Conservation (phyloP, 1,140 invertebrate species). For the Drosophila rufa region DNA sequence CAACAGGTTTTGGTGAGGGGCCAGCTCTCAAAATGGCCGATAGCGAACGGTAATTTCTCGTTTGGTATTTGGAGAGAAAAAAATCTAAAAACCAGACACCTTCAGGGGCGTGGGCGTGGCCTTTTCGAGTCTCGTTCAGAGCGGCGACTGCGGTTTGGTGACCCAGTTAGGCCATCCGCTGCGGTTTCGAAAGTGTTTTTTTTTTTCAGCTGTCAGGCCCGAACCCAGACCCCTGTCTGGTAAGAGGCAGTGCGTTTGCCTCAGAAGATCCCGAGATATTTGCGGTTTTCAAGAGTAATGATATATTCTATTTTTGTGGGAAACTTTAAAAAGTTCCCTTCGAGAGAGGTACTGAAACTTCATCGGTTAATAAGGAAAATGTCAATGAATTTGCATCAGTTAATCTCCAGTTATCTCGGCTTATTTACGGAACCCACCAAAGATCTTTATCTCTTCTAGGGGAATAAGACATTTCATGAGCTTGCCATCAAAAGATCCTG, state of each 20-base stretch:
- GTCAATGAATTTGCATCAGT: neutral
- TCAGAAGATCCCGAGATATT: constrained; percentile 15
- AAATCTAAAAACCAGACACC: constrained; percentile 29
- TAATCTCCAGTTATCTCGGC: neutral
- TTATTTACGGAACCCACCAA: neutral
- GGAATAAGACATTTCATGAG: neutral
- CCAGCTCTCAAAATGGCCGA: constrained; percentile 29
- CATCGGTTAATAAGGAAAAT: neutral
- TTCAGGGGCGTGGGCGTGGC: constrained; percentile 39
- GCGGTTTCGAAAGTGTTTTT: constrained; percentile 48
- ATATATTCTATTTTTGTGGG: too few species aligned
- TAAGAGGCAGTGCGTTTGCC: neutral
- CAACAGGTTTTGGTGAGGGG: constrained; percentile 31
- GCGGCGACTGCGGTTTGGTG: constrained; percentile 44
- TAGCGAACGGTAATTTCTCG: constrained; percentile 30
- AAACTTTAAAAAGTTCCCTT: neutral
- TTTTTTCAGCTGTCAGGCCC: constrained; percentile 25
- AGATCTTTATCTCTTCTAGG: neutral
- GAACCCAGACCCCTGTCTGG: constrained; percentile 8
- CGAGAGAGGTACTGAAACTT: too few species aligned
- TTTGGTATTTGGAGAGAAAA: constrained; percentile 2
- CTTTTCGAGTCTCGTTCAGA: constrained; percentile 9
- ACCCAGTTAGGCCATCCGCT: constrained; percentile 39
- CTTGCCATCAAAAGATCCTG: neutral
- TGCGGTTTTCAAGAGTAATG: neutral